Conservation (phyloP, 1,140 invertebrate species). For the Ruditapes philippinarum region DNA sequence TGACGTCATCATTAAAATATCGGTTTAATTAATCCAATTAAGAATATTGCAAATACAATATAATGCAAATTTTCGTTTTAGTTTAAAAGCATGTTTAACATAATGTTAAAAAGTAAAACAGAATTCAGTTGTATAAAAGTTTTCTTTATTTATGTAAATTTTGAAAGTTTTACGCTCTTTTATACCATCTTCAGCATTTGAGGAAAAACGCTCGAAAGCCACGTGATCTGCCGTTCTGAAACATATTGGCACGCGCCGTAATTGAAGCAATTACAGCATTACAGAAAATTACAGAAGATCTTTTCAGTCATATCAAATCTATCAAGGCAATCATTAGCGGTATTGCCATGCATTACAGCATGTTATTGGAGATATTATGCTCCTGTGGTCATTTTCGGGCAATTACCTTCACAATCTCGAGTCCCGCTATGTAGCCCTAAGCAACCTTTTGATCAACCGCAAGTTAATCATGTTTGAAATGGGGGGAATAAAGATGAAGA, state of each 20-base stretch:
- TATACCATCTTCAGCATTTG: too few relatives aligned
- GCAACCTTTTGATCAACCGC: not conserved
- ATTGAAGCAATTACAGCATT: slow-evolving; percentile 45
- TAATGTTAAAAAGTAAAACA: too few relatives aligned
- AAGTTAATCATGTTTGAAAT: not conserved
- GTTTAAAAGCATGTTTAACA: too few relatives aligned
- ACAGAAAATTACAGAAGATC: slow-evolving; percentile 21
- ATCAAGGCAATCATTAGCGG: slow-evolving; percentile 35
- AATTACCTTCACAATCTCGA: slow-evolving; percentile 42
- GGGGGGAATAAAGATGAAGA: too few relatives aligned
- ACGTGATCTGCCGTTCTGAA: not conserved
- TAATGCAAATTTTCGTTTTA: too few relatives aligned
- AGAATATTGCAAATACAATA: too few relatives aligned
- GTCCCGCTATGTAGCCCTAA: not conserved
- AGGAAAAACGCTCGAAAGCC: too few relatives aligned
- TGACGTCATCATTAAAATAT: too few relatives aligned
- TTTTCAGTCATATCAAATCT: slow-evolving; percentile 27
- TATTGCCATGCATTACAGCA: slow-evolving; percentile 47
- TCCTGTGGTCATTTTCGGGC: slow-evolving; percentile 50
- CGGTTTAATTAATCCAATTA: too few relatives aligned
- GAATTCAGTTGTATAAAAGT: too few relatives aligned
- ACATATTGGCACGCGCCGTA: not conserved
- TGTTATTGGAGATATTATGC: slow-evolving; percentile 50
- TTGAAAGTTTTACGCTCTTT: too few relatives aligned
- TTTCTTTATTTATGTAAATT: too few relatives aligned